Evolutionary conservation across 37 sponge, comb jelly and placozoan species (phyloP).

Genomic region (Crambe crambe): DNA sequence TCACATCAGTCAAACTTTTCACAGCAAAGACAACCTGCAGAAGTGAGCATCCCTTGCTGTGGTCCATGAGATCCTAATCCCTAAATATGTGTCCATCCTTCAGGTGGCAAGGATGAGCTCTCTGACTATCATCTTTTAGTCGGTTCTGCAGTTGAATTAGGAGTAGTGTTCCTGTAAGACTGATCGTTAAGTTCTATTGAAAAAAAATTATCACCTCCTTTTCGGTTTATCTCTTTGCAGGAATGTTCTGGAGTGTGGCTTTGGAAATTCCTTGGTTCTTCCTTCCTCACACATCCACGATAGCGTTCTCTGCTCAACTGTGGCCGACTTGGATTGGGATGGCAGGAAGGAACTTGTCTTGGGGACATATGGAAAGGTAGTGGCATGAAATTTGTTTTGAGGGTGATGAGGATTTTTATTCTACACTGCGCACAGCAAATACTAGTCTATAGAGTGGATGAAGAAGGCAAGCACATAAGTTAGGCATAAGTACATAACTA

Average conservation of each 20-base stretch:
- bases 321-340: slow-evolving; percentile 79
- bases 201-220: too few species aligned
- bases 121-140: slow-evolving; percentile 50
- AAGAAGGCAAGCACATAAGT: not conserved
- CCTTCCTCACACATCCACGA: slow-evolving; percentile 68
- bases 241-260: slow-evolving; percentile 51
- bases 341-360: slow-evolving; percentile 69
- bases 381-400: not conserved
- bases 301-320: slow-evolving; percentile 70
- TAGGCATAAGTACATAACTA: too few species aligned
- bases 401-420: not conserved
- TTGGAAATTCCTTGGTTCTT: slow-evolving; percentile 28
- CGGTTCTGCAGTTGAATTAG: slow-evolving; percentile 65
- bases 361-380: slow-evolving; percentile 86
- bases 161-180: slow-evolving; percentile 54
- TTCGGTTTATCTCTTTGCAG: slow-evolving; percentile 11
- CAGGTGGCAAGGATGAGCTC: not conserved
- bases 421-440: slow-evolving; percentile 24
- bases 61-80: not conserved
- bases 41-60: not conserved
- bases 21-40: not conserved
- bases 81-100: not conserved
- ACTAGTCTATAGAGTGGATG: slow-evolving; percentile 34
- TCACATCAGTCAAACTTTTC: slow-evolving; percentile 68
- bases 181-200: not conserved